These are phyloP conservation scores for Slavum lentiscoides DNA, from an alignment of 2,888 invertebrate species.

Conservation along the genomic window DNA sequence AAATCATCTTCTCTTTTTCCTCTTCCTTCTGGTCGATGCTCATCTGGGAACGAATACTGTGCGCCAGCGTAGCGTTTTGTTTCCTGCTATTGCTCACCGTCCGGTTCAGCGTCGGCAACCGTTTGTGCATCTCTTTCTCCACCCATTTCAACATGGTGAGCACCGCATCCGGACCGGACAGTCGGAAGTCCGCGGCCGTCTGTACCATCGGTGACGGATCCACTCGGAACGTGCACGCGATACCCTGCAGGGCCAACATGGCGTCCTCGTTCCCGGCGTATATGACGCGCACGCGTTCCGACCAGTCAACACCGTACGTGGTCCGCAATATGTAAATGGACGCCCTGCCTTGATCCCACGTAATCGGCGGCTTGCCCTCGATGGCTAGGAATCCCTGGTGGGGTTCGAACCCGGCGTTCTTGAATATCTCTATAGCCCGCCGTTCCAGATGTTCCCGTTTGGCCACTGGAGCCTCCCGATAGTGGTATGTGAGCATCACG, in stretches of 20 bases:
- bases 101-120: constrained; percentile 56
- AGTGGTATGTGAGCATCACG: constrained; percentile 60
- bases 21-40: constrained; percentile 58
- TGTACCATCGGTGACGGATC: constrained; percentile 59
- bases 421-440: constrained; percentile 59
- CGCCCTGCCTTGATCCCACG: constrained; percentile 61
- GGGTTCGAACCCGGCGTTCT: constrained; percentile 59
- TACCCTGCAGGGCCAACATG: constrained; percentile 60
- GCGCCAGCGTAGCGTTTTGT: constrained; percentile 41
- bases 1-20: constrained; percentile 53
- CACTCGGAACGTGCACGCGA: constrained; percentile 61
- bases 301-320: constrained; percentile 61
- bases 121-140: constrained; percentile 59
- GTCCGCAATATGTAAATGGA: constrained; percentile 61
- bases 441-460: constrained; percentile 58
- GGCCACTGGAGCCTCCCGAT: constrained; percentile 59
- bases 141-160: constrained; percentile 60
- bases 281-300: constrained; percentile 60
- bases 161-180: constrained; percentile 60
- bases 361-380: constrained; percentile 61
- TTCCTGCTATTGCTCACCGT: constrained; percentile 39
- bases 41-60: constrained; percentile 58
- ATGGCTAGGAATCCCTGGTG: constrained; percentile 60
- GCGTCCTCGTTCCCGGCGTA: constrained; percentile 61
- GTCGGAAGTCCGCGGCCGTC: constrained; percentile 60